Evolutionary conservation across 1,140 invertebrate genomes (phyloP).

Genomic region (Bursaphelenchus mucronatus): DNA sequence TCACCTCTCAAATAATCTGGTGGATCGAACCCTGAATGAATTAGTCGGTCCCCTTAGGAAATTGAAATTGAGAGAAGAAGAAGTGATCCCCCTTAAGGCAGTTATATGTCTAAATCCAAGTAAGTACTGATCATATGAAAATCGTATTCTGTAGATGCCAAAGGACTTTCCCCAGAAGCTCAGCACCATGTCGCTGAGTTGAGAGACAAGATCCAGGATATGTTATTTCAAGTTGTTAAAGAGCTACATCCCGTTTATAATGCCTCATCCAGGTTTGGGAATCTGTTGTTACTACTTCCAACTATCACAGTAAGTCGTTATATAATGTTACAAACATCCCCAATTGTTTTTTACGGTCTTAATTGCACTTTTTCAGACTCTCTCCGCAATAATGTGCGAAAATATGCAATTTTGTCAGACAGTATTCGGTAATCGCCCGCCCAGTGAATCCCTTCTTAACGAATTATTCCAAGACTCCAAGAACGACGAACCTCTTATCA

Average conservation of each 20-base stretch:
- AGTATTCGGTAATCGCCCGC: constrained; percentile 51
- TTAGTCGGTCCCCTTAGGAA: constrained; percentile 55
- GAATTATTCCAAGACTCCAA: constrained; percentile 54
- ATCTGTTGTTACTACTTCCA: constrained; percentile 47
- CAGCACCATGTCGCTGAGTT: constrained; percentile 50
- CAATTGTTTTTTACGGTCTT: not conserved
- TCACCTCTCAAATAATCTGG: constrained; percentile 59
- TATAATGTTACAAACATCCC: constrained; percentile 6
- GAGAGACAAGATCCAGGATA: constrained; percentile 56
- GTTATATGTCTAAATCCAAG: constrained; percentile 61
- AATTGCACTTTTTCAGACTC: constrained; percentile 41
- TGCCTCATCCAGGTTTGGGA: constrained; percentile 56
- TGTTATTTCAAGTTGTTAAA: constrained; percentile 60
- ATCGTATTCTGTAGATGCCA: constrained; percentile 46
- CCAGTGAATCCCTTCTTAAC: constrained; percentile 50
- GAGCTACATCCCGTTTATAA: constrained; percentile 52
- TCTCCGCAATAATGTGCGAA: constrained; percentile 57
- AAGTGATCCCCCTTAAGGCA: constrained; percentile 58
- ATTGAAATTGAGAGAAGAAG: constrained; percentile 55
- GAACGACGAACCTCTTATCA: constrained; percentile 33
- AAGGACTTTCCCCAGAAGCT: constrained; percentile 52
- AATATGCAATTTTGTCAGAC: constrained; percentile 59
- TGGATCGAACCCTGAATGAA: constrained; percentile 59
- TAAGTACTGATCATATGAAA: constrained; percentile 22
- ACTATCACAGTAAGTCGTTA: constrained; percentile 47